Conservation (phyloP, 2,797 vertebrate species). For the Notolepis coatsorum region DNA sequence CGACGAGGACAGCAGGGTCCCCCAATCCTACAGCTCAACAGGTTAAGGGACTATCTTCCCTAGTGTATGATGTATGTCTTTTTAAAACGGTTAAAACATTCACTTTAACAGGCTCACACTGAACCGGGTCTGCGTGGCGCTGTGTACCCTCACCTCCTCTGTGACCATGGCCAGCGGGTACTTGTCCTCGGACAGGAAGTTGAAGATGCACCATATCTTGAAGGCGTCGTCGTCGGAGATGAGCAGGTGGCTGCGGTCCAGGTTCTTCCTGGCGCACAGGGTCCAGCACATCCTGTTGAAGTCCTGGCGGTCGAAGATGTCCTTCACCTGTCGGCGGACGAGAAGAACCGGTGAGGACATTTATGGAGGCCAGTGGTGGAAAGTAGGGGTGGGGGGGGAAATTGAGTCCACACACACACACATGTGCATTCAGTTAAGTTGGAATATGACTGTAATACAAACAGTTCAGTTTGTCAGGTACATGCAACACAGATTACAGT, state of each 20-base stretch:
- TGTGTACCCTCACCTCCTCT: constrained; percentile 96
- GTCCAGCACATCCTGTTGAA: constrained; percentile 99
- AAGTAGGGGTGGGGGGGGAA: too few species aligned
- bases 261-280: constrained; percentile 92
- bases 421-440: too few species aligned
- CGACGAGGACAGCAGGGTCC: too few species aligned
- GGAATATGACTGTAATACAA: too few species aligned
- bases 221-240: constrained; percentile 93
- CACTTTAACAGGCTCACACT: too few species aligned
- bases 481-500: background rate
- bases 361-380: background rate
- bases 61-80: too few species aligned
- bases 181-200: constrained; percentile 96
- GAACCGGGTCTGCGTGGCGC: too few species aligned
- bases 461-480: background rate
- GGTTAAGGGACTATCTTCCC: too few species aligned
- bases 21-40: too few species aligned
- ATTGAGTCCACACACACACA: too few species aligned
- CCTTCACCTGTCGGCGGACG: constrained; percentile 86
- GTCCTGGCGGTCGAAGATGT: constrained; percentile 92
- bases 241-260: constrained; percentile 83
- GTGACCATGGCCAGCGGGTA: constrained; percentile 93
- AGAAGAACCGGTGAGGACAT: constrained; percentile 48
- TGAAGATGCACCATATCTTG: constrained; percentile 98
- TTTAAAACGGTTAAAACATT: too few species aligned